phyloP scores from a whole-genome alignment of 2,888 invertebrate species.

The Drosophila emarginata region DNA sequence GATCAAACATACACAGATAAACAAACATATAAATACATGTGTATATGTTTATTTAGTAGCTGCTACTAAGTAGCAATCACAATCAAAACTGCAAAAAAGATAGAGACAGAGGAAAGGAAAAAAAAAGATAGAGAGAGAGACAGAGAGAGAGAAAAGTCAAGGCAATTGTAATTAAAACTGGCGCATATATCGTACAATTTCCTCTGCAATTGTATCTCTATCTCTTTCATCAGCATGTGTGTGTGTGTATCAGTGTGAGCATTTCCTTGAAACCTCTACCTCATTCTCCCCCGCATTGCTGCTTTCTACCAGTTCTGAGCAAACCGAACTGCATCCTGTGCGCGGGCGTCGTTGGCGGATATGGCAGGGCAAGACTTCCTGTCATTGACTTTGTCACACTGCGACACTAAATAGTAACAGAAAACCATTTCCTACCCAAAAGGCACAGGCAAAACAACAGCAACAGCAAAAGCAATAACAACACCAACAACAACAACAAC shows the following conservation, averaged over 20 bases:
- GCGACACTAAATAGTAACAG: conserved; percentile 57
- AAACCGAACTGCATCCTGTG: conserved; percentile 61
- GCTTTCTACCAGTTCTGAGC: background rate
- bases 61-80: conserved; percentile 67
- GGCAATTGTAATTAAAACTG: conserved; percentile 66
- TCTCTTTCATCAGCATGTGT: conserved; percentile 15
- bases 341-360: conserved; percentile 68
- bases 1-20: conserved; percentile 16
- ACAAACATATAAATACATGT: conserved; percentile 10
- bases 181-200: conserved; percentile 45
- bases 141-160: conserved; percentile 3
- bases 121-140: background rate
- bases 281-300: conserved; percentile 4
- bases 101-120: background rate
- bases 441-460: conserved; percentile 21
- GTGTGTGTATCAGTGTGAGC: conserved; percentile 40
- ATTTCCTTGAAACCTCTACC: conserved; percentile 59
- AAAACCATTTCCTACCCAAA: conserved; percentile 53
- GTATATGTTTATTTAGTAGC: conserved; percentile 59
- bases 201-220: conserved; percentile 24
- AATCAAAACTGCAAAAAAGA: conserved; percentile 7
- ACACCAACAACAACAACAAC: conserved; percentile 7
- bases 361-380: conserved; percentile 72
- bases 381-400: conserved; percentile 63
- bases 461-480: too few relatives aligned